These are phyloP conservation scores for Syritta pipiens DNA, from an alignment of 2,888 invertebrate genomes.

Conservation along the genomic window DNA sequence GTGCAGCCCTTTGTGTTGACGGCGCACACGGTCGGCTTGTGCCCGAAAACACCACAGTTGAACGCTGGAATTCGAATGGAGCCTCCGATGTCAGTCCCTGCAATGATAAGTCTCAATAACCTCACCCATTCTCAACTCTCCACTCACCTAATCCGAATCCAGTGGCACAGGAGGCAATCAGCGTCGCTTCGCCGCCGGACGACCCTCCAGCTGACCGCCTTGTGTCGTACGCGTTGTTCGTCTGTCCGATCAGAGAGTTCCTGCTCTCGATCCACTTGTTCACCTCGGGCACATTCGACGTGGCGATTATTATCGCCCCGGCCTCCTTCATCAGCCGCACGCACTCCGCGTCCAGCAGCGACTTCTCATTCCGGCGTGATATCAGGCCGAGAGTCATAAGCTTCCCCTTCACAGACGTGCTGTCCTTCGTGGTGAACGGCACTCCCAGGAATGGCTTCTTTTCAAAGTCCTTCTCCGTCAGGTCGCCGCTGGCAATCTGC, in stretches of 20 bases:
- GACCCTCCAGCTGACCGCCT: conserved; percentile 94
- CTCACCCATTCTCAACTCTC: background rate
- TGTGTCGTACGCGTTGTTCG: conserved; percentile 94
- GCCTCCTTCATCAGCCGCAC: conserved; percentile 86
- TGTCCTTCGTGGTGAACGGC: conserved; percentile 95
- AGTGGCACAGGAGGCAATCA: conserved; percentile 88
- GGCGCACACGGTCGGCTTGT: conserved; percentile 85
- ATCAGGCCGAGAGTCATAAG: conserved; percentile 85
- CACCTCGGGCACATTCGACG: conserved; percentile 96
- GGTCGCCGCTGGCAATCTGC: conserved; percentile 82
- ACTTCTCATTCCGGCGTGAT: conserved; percentile 82
- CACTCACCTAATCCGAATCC: conserved; percentile 89
- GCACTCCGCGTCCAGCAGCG: conserved; percentile 88
- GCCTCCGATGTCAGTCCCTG: conserved; percentile 96
- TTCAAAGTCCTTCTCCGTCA: conserved; percentile 83
- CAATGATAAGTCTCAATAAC: background rate
- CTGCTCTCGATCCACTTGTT: conserved; percentile 95
- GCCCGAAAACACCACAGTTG: conserved; percentile 92
- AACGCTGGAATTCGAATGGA: conserved; percentile 94
- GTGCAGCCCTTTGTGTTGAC: conserved; percentile 84
- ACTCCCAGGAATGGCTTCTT: conserved; percentile 91
- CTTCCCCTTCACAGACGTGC: conserved; percentile 88
- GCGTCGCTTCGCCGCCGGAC: conserved; percentile 91
- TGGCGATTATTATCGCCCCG: conserved; percentile 92
- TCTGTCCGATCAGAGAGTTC: conserved; percentile 93